Evolutionary conservation across 2,797 vertebrate genomes (phyloP).

Genomic region (Anisognathus igniventris): DNA sequence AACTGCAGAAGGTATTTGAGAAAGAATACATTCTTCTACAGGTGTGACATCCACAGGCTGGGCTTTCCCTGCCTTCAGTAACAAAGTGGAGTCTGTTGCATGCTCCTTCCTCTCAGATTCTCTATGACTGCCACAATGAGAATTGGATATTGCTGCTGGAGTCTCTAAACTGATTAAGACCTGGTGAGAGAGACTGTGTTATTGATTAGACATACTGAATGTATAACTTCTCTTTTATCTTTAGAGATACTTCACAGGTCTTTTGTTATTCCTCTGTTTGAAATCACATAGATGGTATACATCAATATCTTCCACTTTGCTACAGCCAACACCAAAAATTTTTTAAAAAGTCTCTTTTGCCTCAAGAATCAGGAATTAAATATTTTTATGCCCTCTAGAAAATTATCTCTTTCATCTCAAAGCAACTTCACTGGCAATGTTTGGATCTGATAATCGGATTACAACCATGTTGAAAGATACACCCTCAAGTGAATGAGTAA

Average conservation of each 20-base stretch:
- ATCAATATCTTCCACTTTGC: constrained; percentile 7
- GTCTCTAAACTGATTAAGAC: not conserved
- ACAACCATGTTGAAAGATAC: not conserved
- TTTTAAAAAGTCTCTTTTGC: not conserved
- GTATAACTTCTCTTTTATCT: constrained; percentile 21
- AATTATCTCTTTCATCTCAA: constrained; percentile 31
- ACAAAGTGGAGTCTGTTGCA: fast-evolving
- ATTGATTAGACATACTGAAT: not conserved
- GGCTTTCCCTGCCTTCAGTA: not conserved
- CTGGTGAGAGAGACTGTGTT: constrained; percentile 6
- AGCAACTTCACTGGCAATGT: constrained; percentile 7
- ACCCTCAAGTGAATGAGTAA: not conserved
- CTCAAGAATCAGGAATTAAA: constrained; percentile 36
- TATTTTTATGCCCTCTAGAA: constrained; percentile 4
- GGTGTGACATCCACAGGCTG: not conserved
- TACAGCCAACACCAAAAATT: not conserved
- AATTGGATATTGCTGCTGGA: not conserved
- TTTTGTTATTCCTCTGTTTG: constrained; percentile 26
- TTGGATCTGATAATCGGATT: constrained; percentile 27
- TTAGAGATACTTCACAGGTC: constrained; percentile 7
- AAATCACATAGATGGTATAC: not conserved
- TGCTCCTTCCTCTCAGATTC: not conserved
- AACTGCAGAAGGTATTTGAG: not conserved
- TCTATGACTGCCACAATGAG: not conserved
- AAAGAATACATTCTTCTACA: not conserved